Evolutionary conservation across 2,888 invertebrate species (phyloP).

Genomic region (Lithophane semibrunnea): DNA sequence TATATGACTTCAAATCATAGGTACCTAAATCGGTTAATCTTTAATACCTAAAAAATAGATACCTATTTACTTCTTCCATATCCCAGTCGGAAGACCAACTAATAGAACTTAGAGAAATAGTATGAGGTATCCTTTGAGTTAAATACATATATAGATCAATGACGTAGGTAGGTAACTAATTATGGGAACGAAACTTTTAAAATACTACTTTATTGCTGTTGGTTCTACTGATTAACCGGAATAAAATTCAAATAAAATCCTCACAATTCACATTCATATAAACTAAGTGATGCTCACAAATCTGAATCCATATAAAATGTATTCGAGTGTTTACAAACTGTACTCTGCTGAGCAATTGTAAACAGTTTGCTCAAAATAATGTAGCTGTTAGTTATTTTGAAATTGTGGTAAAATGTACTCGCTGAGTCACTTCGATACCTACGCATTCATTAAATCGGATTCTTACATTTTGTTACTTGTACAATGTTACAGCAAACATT

Average conservation of each 20-base stretch:
- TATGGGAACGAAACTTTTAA: not conserved
- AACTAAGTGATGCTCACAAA: slow-evolving; percentile 42
- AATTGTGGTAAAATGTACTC: slow-evolving; percentile 34
- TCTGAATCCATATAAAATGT: slow-evolving; percentile 30
- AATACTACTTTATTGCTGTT: not conserved
- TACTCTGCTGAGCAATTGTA: slow-evolving; percentile 37
- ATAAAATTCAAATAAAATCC: slow-evolving; percentile 44
- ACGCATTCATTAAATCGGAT: slow-evolving; percentile 33
- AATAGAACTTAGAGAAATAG: not conserved
- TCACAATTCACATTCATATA: slow-evolving; percentile 34
- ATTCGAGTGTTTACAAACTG: slow-evolving; percentile 54
- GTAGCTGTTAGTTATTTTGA: slow-evolving; percentile 38
- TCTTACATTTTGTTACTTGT: slow-evolving; percentile 17
- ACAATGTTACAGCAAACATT: slow-evolving; percentile 25
- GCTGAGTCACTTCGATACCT: slow-evolving; percentile 41
- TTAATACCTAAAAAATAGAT: not conserved
- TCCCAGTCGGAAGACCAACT: not conserved
- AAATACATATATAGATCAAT: not conserved
- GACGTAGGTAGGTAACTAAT: slow-evolving; percentile 11
- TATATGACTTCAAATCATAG: not conserved
- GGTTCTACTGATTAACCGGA: slow-evolving; percentile 11
- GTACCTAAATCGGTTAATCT: not conserved
- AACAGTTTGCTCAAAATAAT: slow-evolving; percentile 46
- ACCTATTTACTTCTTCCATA: not conserved
- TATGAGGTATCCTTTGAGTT: not conserved